Evolutionary conservation across 2,797 vertebrate genomes (phyloP).

Genomic region (Hafferia zeledoni): DNA sequence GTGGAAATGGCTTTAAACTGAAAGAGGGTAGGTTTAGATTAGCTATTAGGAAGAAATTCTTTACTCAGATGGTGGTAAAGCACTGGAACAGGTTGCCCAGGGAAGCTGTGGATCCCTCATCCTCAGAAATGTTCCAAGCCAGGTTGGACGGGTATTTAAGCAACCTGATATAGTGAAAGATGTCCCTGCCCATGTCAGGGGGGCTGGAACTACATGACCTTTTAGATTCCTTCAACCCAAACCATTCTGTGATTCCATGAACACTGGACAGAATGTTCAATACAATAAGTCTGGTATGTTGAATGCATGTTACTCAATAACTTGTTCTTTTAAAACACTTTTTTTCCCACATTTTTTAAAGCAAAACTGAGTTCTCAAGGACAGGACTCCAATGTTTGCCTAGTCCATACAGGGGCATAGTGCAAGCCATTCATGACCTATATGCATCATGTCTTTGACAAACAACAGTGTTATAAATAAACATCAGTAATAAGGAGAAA

Average conservation of each 20-base stretch:
- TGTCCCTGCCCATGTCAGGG: not conserved
- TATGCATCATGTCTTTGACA: not conserved
- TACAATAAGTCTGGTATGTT: not conserved
- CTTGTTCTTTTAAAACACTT: not conserved
- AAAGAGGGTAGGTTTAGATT: not conserved
- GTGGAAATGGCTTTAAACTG: not conserved
- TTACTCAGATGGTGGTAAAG: not conserved
- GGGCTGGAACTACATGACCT: not conserved
- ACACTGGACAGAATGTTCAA: not conserved
- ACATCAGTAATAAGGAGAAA: not conserved
- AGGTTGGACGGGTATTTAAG: not conserved
- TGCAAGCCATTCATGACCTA: not conserved
- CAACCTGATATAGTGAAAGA: not conserved
- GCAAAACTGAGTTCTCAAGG: not conserved
- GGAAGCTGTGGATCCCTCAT: not conserved
- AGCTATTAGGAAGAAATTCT: not conserved
- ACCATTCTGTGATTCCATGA: accelerated
- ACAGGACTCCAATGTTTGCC: not conserved
- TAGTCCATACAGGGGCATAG: not conserved
- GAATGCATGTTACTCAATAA: not conserved
- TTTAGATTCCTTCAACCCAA: not conserved
- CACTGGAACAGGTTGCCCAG: not conserved
- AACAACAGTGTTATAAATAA: not conserved
- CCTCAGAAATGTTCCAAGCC: not conserved
- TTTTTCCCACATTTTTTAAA: not conserved